Base-by-base conservation (phyloP, 1,140 invertebrate species). In the Cydia pomonella region DNA sequence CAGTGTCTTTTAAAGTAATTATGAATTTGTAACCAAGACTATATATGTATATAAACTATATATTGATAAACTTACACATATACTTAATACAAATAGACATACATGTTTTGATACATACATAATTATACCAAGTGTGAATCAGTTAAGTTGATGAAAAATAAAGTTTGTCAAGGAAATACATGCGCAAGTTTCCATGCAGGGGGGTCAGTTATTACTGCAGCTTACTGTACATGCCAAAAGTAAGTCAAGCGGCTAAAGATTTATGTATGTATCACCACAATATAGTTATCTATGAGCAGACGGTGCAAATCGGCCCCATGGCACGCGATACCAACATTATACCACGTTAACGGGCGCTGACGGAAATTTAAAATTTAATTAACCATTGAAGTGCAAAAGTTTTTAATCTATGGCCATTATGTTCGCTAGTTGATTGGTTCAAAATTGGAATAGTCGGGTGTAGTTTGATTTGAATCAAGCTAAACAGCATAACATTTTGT, bases 341-440 rank as follows among this genome's bases (percentile, higher is more conserved):
- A 41, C 27, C 27, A 38, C 23, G 16, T 18, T 69, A 69, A 69
- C 64, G 64, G 64, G 64, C 64, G 13, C 62, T 2, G 62, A 10
- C 64, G 64, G 29, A 50, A 50, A 50, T 69, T 66, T 69, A 13
- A 69, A 69, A 69, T 69, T 69, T 69, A 69, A 69, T 69, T 69
- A 69, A 69, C 64, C 64, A 69, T 9, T 69, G 64, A n/a, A 69
- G 64, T 69, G 64, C 64, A 41, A 38, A 69, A 69, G 33, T 69
- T 69, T 69, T 38, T 69, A 69, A 69, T 69, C 64, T 69, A 16
- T 33, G 64, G 33, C 64, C n/a, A 69, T 69, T 38, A 69, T n/a
- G 63, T 63, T 63, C 21, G 63, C n/a, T 29, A 29, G 64, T 38
- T 69, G 64, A 69, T 69, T 69, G 64, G 64, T 69, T 69, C 27